Evolutionary conservation across 2,113 vertebrate species (phyloP), one percentile per base, ranked within the genome.

Genomic region (Oceanites oceanicus): DNA sequence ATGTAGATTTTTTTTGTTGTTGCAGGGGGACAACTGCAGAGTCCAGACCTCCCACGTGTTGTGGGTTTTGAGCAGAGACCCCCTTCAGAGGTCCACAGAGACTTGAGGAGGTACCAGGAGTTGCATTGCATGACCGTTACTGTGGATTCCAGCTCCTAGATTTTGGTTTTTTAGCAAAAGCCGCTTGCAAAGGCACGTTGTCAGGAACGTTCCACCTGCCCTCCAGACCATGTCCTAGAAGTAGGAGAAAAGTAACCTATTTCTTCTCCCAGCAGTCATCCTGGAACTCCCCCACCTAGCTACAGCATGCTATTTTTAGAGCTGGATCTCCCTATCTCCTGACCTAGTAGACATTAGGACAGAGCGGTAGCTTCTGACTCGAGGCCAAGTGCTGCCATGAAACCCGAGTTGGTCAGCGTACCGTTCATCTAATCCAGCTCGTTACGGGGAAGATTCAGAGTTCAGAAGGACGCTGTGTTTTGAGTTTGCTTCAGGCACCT

Each of bases 241-340:
- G 62, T 7, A 47, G 29, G 34, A 78, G 71, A 55, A 81, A 79
- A 62, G 42, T 85, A 53, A 63, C 55, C 76, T 61, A 2, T 82
- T 77, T 93, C 9, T 80, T 63, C 34, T 82, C 40, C 40, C 36
- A 65, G 68, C 47, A 95, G 32, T 73, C 53, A 62, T 53, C 75
- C 89, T 86, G 61, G 81, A 96, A 76, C 47, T 70, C 30, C n/a
- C 44, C 77, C 84, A 80, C 61, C 42, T 79, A 96, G 86, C 83
- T 93, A 88, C 65, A 77, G 38, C 42, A 16, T 49, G 36, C 71
- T 96, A 95, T 94, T 96, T 97, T 96, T 97, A 91, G 80, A 93
- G 27, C 63, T 65, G 71, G 18, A 87, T 94, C 22, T 95, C 93
- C 62, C 4, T 90, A 3, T 94, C 50, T 87, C 67, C 38, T 63